Base-by-base conservation (phyloP, 2,113 vertebrate species). In the Carollia perspicillata region DNA sequence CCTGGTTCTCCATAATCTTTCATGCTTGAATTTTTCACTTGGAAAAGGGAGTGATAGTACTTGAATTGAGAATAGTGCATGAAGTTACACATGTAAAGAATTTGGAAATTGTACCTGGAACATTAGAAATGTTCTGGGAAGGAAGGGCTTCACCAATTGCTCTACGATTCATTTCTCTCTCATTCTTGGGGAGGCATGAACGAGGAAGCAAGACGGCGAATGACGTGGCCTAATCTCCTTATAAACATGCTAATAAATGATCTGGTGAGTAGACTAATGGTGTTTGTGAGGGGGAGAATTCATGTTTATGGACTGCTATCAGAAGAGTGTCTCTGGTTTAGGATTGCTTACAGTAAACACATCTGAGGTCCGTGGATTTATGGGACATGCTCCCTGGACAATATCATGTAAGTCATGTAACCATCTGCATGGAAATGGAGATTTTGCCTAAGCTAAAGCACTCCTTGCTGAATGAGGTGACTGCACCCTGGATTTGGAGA, bases 341-440 rank as follows among this genome's bases (percentile, higher is more conserved):
- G n/a, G 33, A 88, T 93, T 33, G 44, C 40, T 92, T 90, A 69
- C 88, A 71, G 51, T 86, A 88, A 97, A 92, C 14, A 75, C 22
- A 78, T 75, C 69, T 71, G 28, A 65, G 4, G 1, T 66, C 47
- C 35, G n/a, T 77, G 44, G 30, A 69, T 95, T 87, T 88, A 81
- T 90, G 71, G 23, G 42, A 13, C 35, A 35, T 35, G 66, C 18
- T 84, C 37, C 30, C 74, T 90, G 13, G 69, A 94, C 89, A 96
- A 81, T 88, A 9, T 55, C 71, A 75, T 69, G 18, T 84, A 83
- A 71, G 23, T 33, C 85, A 13, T 89, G 47, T 68, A 93, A 35
- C 33, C n/a, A 65, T 93, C 42, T 72, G 51, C 2, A 66, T 90
- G 68, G 84, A 96, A 91, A 75, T 88, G 37, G 51, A 94, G 69